phyloP scores from a whole-genome alignment of 64 coral and sea anemone species.

The Platygyra sinensis region DNA sequence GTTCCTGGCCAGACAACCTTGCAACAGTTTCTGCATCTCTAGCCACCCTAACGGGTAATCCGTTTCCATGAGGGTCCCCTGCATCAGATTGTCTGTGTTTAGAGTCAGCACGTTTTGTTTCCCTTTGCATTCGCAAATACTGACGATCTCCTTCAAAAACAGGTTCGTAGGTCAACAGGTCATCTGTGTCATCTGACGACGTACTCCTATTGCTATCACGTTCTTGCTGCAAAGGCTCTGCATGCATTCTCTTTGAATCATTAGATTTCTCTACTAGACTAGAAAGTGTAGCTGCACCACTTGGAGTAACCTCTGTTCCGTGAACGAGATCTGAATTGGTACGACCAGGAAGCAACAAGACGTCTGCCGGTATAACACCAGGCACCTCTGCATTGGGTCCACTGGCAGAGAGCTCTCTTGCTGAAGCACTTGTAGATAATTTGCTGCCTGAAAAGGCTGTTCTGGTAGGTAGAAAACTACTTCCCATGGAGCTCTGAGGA shows the following conservation, averaged over 20 bases:
- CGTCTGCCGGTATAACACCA: background rate
- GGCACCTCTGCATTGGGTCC: background rate
- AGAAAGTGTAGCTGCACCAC: background rate
- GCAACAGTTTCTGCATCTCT: background rate
- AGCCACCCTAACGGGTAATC: background rate
- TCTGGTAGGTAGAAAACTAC: background rate
- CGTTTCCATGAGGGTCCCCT: background rate
- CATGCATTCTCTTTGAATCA: background rate
- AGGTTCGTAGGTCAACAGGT: constrained; percentile 81
- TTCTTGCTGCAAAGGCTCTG: background rate
- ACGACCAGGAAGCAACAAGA: background rate
- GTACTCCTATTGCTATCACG: constrained; percentile 1
- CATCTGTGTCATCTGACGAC: constrained; percentile 89
- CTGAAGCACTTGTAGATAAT: background rate
- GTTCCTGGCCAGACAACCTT: background rate
- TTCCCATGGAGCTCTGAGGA: background rate
- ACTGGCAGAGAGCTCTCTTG: background rate
- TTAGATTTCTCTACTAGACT: background rate
- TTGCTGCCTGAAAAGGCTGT: background rate
- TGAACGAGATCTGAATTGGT: background rate
- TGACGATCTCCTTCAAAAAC: constrained; percentile 74
- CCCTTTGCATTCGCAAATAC: constrained; percentile 46
- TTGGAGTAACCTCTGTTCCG: background rate
- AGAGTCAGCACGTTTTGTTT: background rate
- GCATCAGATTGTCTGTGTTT: background rate